Base-by-base conservation (phyloP, 2,113 vertebrate genomes). In the Cebidichthys violaceus region DNA sequence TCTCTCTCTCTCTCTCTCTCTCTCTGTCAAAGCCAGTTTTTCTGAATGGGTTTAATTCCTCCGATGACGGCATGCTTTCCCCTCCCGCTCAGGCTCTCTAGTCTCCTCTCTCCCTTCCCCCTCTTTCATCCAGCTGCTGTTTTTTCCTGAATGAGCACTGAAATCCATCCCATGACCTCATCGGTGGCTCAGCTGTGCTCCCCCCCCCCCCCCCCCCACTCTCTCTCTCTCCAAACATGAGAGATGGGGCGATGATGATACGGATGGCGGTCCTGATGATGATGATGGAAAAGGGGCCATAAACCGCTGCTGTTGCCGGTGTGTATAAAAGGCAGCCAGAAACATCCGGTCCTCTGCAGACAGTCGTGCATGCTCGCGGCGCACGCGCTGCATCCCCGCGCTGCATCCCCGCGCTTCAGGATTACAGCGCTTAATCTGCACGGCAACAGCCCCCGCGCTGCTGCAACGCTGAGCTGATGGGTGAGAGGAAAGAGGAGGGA, bases 381-480 rank as follows among this genome's bases (percentile, higher is more conserved):
- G 55, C 83, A 76, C 14, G 1, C 47, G 4, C 47, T 45, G 41
- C 68, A 47, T 92, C 89, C 84, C 84, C 85, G 75, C 57, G 29
- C 87, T 90, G 41, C 68, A 47, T 92, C 89, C 84, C 84, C 85
- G 75, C 57, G 29, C 87, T 90, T 89, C 78, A 90, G 92, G 93
- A 96, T 95, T 94, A 90, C 78, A 84, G 90, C 69, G 65, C 79
- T 88, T 96, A 95, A 95, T 95, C 94, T 96, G 93, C 94, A 94
- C 83, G 59, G 95, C 92, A 96, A 93, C 94, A 91, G 88, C 80
- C 78, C n/a, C 60, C 70, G 57, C 84, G 54, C 70, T 78, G 74
- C 84, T 11, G 0, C 70, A 79, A 60, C 70, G 4, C 69, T 66
- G 88, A 90, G 79, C 69, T 81, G 66, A 73, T 31, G 65, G 35